Conservation (phyloP, 2,113 vertebrate species). For the Chaetura pelagica region DNA sequence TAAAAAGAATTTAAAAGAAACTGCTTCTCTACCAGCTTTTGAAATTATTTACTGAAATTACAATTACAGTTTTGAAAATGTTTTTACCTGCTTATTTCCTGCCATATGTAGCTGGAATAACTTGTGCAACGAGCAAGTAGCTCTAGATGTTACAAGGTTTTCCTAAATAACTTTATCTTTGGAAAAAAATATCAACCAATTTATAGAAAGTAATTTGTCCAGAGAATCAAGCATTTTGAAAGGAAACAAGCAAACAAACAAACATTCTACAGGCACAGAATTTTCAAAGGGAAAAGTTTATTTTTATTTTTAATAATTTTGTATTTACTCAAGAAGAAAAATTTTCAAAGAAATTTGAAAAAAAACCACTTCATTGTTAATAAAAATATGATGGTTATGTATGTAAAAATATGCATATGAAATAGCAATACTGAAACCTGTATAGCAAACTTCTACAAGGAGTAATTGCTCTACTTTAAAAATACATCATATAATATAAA, state of each 20-base stretch:
- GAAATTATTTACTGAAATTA: neutral
- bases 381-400: neutral
- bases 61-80: neutral
- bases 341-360: neutral
- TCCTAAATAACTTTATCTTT: neutral
- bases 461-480: neutral
- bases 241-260: neutral
- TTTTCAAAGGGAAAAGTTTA: neutral
- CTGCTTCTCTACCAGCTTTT: neutral
- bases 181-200: neutral
- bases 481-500: neutral
- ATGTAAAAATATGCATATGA: neutral
- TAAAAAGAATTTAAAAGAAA: neutral
- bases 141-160: neutral
- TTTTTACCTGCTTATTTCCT: neutral
- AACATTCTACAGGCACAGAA: neutral
- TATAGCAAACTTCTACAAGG: neutral
- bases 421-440: accelerated
- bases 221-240: neutral
- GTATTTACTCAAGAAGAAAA: neutral
- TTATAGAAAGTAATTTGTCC: neutral
- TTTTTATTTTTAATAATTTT: neutral
- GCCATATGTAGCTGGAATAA: neutral
- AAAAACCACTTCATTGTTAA: neutral
- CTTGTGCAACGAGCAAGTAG: neutral